Conservation (phyloP, 2,113 vertebrate genomes). For the Rhadina sibilatrix region DNA sequence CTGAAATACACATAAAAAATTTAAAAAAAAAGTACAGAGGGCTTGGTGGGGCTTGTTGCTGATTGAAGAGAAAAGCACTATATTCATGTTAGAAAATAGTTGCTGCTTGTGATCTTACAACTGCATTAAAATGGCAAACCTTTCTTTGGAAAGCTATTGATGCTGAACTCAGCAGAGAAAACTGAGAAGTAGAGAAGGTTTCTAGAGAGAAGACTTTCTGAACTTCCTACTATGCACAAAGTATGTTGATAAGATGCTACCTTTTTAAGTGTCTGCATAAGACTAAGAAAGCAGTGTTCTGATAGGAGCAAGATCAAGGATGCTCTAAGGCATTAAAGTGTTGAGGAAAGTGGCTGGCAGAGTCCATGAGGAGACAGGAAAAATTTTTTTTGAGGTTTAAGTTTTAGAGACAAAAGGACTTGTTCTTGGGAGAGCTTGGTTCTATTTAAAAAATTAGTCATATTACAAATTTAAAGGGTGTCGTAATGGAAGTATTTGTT, state of each 20-base stretch:
- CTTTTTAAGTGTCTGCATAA: background rate
- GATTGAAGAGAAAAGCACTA: background rate
- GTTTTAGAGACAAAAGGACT: background rate
- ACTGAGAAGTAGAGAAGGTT: background rate
- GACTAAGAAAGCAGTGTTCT: background rate
- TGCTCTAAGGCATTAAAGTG: background rate
- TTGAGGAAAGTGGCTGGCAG: background rate
- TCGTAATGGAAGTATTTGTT: background rate
- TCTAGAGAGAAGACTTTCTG: background rate
- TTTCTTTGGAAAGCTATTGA: background rate
- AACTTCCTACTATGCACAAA: accelerated
- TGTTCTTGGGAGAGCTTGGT: background rate
- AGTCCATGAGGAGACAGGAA: background rate
- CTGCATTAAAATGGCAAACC: background rate
- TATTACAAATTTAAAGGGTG: background rate
- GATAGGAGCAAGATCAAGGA: background rate
- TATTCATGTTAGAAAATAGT: background rate
- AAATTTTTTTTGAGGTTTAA: background rate
- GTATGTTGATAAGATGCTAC: background rate
- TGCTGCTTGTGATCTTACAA: background rate
- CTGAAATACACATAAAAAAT: background rate
- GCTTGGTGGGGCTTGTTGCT: background rate
- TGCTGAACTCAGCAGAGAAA: background rate
- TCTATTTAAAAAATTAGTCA: background rate
- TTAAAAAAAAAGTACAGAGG: background rate